phyloP scores from a whole-genome alignment of 2,888 invertebrate genomes.

The Teinopalpus imperialis region DNA sequence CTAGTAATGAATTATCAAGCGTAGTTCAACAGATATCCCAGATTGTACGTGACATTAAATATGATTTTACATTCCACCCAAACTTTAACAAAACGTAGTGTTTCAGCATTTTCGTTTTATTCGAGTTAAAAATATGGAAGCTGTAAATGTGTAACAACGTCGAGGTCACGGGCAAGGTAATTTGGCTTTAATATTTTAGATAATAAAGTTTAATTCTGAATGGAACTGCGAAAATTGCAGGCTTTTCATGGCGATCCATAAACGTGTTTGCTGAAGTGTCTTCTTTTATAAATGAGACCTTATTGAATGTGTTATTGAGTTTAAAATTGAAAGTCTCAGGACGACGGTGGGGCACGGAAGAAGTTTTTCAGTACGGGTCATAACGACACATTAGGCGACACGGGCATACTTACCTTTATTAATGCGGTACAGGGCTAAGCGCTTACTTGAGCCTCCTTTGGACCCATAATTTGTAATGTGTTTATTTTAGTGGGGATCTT shows the following conservation, averaged over 20 bases:
- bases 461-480: constrained; percentile 29
- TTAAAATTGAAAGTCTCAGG: constrained; percentile 36
- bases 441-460: constrained; percentile 41
- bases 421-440: constrained; percentile 71
- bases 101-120: constrained; percentile 49
- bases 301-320: constrained; percentile 36
- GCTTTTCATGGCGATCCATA: constrained; percentile 57
- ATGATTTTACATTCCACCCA: too few relatives aligned
- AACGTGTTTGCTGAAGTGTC: constrained; percentile 42
- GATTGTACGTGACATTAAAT: too few relatives aligned
- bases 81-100: background rate
- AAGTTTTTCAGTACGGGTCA: constrained; percentile 73
- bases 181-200: constrained; percentile 29
- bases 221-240: constrained; percentile 54
- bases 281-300: constrained; percentile 38
- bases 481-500: too few relatives aligned
- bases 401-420: constrained; percentile 74
- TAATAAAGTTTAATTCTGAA: constrained; percentile 48
- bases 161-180: constrained; percentile 1
- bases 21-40: too few relatives aligned
- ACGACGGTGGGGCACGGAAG: constrained; percentile 50
- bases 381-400: constrained; percentile 76
- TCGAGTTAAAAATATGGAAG: constrained; percentile 20
- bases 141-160: constrained; percentile 19
- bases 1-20: too few relatives aligned